phyloP scores from a whole-genome alignment of 1,140 invertebrate genomes.

The Bombus pascuorum region DNA sequence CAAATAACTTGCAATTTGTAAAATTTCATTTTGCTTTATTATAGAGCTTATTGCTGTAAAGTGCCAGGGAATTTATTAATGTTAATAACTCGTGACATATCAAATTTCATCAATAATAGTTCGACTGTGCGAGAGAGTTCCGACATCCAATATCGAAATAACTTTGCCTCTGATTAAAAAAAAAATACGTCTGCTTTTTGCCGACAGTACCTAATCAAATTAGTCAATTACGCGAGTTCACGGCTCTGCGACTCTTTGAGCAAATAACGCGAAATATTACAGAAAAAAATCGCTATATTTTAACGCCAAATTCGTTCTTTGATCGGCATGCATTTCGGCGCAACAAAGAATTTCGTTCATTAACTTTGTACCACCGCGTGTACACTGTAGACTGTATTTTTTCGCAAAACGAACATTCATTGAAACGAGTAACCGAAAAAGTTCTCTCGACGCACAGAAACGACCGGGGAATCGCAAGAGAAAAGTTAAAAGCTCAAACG shows the following conservation, averaged over 20 bases:
- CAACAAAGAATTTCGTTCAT: background rate
- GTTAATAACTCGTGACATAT: background rate
- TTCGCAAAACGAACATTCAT: background rate
- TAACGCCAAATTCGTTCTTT: background rate
- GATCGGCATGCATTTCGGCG: too few relatives aligned
- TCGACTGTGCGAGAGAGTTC: background rate
- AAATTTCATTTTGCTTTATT: background rate
- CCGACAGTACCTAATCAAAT: background rate
- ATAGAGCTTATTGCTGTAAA: background rate
- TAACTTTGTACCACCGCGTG: background rate
- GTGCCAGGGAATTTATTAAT: background rate
- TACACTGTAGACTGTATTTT: background rate
- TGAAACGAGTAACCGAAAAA: background rate
- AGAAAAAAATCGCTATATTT: background rate
- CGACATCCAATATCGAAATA: background rate
- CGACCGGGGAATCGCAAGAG: background rate
- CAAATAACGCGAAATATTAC: background rate
- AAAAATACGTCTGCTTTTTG: background rate
- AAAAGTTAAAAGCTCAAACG: slow-evolving; percentile 16
- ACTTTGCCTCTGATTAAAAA: background rate
- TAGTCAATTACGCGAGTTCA: background rate
- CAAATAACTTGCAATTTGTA: background rate
- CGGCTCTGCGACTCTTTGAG: background rate
- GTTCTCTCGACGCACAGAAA: background rate
- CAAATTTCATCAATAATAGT: too few relatives aligned